A percentile compares a stretch with the other conserved stretches of the same genome.
Evolutionary conservation across 2,113 vertebrate species (phyloP).

Genomic region (Candoia aspera): DNA sequence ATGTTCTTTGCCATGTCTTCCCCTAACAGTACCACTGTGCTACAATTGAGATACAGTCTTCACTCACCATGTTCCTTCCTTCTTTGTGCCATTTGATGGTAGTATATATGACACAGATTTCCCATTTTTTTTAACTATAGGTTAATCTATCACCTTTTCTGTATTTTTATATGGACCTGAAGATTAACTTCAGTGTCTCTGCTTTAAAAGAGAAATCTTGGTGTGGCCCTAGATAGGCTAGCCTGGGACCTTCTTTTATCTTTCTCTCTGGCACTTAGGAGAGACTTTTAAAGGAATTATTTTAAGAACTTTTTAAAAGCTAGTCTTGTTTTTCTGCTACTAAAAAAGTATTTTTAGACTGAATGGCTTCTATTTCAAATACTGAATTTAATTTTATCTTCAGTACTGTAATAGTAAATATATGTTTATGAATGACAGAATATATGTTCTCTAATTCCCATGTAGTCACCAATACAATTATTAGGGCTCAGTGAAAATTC

Average conservation of each 20-base stretch:
- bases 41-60: not conserved
- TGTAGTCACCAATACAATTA: too few relatives aligned
- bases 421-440: too few relatives aligned
- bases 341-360: too few relatives aligned
- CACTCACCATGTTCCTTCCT: not conserved
- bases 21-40: not conserved
- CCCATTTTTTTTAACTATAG: not conserved
- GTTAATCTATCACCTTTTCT: not conserved
- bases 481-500: too few relatives aligned
- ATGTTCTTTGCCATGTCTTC: not conserved
- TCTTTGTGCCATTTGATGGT: not conserved
- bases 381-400: too few relatives aligned
- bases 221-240: not conserved
- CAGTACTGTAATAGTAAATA: too few relatives aligned
- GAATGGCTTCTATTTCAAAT: too few relatives aligned
- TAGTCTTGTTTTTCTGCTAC: too few relatives aligned
- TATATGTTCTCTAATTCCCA: too few relatives aligned
- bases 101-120: not conserved
- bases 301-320: too few relatives aligned
- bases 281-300: too few relatives aligned
- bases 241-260: not conserved
- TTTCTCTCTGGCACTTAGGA: not conserved
- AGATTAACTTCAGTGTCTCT: not conserved
- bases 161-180: not conserved
- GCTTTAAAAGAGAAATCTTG: not conserved